Percentiles rank a stretch among this genome's conserved stretches.
phyloP scores from a whole-genome alignment of 2,113 vertebrate genomes.

The Lampris incognitus region DNA sequence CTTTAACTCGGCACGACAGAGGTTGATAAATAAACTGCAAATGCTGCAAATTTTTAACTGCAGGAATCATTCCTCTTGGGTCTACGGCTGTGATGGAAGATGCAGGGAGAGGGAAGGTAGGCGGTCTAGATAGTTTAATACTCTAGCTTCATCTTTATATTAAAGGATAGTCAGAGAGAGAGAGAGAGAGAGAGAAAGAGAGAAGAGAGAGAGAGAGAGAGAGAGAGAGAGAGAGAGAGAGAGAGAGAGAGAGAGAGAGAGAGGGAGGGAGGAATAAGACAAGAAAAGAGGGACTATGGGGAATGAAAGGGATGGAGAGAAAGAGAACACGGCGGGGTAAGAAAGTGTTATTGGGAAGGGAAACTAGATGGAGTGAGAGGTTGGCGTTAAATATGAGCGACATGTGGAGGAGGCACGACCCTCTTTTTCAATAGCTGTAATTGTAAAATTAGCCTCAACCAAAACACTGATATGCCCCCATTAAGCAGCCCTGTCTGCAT shows the following conservation, averaged over 20 bases:
- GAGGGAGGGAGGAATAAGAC: constrained; percentile 21
- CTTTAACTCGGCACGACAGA: too few relatives aligned
- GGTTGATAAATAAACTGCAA: too few relatives aligned
- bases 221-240: not conserved
- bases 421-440: constrained; percentile 15
- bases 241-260: not conserved
- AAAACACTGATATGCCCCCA: constrained; percentile 34
- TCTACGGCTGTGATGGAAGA: not conserved
- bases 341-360: constrained; percentile 31
- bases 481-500: constrained; percentile 13
- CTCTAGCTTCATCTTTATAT: not conserved
- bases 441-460: constrained; percentile 43
- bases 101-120: constrained; percentile 32
- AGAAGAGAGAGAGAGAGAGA: constrained; percentile 8
- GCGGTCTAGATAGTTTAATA: constrained; percentile 37
- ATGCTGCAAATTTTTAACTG: too few relatives aligned
- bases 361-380: constrained; percentile 26
- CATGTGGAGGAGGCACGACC: not conserved
- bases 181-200: not conserved
- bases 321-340: not conserved
- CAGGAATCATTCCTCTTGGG: too few relatives aligned
- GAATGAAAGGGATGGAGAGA: not conserved
- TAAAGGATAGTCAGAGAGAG: constrained; percentile 5
- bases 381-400: constrained; percentile 15
- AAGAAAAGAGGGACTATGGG: constrained; percentile 8